Percentiles rank a stretch among this genome's conserved stretches.
Evolutionary conservation across 2,797 vertebrate genomes (phyloP).

Genomic region (Eidolon dupreanum): DNA sequence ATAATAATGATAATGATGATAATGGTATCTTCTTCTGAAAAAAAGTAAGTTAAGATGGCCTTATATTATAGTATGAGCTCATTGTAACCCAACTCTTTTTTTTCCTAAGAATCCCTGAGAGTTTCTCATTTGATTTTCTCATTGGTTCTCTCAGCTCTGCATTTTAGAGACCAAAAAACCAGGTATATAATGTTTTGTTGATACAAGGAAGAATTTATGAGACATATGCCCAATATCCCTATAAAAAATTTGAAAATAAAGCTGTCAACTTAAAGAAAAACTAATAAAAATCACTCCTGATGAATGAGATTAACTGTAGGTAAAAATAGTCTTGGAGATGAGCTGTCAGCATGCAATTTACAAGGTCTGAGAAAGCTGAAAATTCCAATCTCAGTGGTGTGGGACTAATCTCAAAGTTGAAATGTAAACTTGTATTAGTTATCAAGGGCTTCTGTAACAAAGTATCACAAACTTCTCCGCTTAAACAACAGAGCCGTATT

Average conservation of each 20-base stretch:
- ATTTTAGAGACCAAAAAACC: not conserved
- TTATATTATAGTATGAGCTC: not conserved
- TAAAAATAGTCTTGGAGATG: not conserved
- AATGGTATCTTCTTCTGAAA: not conserved
- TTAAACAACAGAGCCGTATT: not conserved
- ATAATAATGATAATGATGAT: not conserved
- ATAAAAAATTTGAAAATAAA: slow-evolving; percentile 30
- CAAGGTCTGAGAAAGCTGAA: not conserved
- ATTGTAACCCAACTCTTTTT: not conserved
- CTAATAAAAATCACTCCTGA: not conserved
- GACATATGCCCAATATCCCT: not conserved
- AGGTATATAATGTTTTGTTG: not conserved
- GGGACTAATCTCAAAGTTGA: not conserved
- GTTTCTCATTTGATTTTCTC: not conserved
- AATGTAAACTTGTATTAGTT: not conserved
- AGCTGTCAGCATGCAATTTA: not conserved
- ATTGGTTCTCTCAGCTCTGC: not conserved
- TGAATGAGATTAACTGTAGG: slow-evolving; percentile 9
- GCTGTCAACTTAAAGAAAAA: not conserved
- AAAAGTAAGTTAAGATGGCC: not conserved
- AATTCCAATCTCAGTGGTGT: not conserved
- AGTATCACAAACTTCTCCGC: not conserved
- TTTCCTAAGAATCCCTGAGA: not conserved
- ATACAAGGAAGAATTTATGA: slow-evolving; percentile 23
- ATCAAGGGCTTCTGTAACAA: not conserved